These are phyloP conservation scores for Pluvialis apricaria DNA, from an alignment of 2,113 vertebrate genomes.

Conservation along the genomic window DNA sequence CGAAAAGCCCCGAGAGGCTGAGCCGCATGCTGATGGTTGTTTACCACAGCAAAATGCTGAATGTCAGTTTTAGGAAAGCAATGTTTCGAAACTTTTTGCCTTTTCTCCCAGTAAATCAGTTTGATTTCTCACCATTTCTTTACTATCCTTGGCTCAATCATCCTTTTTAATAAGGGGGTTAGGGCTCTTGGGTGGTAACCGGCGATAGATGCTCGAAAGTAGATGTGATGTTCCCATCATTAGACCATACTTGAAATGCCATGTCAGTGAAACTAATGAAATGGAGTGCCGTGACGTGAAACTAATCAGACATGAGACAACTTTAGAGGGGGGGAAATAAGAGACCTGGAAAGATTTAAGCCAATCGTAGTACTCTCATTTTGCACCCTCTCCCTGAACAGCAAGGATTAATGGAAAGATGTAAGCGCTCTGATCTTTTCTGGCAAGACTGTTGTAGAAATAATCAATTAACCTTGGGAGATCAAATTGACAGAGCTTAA, in stretches of 20 bases:
- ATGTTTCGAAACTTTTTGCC: conserved; percentile 24
- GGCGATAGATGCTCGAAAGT: not conserved
- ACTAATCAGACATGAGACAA: conserved; percentile 50
- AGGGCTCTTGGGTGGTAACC: not conserved
- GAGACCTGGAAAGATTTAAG: conserved; percentile 41
- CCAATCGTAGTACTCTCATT: not conserved
- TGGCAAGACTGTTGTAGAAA: conserved; percentile 74
- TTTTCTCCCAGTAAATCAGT: not conserved
- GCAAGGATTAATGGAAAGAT: conserved; percentile 72
- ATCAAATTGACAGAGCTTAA: conserved; percentile 72
- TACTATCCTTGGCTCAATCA: not conserved
- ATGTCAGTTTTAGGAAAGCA: not conserved
- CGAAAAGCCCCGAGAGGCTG: conserved; percentile 61
- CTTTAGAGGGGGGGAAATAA: not conserved
- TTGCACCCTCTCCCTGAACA: conserved; percentile 59
- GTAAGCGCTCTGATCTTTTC: conserved; percentile 69
- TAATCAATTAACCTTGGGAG: conserved; percentile 80
- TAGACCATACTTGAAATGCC: conserved; percentile 13
- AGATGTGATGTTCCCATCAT: conserved; percentile 4
- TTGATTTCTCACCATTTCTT: not conserved
- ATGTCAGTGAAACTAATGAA: conserved; percentile 44
- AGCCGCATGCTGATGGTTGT: conserved; percentile 44
- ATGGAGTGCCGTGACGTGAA: not conserved
- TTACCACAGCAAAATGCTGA: conserved; percentile 52
- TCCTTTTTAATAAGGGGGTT: not conserved